These are phyloP conservation scores for Bellardia pandia DNA, from an alignment of 2,888 invertebrate species.

Conservation along the genomic window DNA sequence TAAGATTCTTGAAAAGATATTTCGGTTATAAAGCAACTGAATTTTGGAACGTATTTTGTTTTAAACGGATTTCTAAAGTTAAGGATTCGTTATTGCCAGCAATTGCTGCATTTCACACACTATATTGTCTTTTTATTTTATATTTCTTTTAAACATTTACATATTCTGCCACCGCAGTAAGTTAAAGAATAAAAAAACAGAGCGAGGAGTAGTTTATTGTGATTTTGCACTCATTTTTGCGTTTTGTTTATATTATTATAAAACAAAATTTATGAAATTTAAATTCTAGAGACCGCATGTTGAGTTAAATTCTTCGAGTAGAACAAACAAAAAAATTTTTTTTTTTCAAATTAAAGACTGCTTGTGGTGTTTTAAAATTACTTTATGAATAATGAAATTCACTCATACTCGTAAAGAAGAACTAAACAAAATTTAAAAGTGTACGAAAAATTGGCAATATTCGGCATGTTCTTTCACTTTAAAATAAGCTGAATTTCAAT, in stretches of 20 bases:
- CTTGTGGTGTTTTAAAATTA: constrained; percentile 70
- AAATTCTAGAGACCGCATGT: constrained; percentile 65
- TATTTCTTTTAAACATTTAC: constrained; percentile 5
- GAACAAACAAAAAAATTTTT: constrained; percentile 36
- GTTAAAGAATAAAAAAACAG: background rate
- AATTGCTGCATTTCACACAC: too few relatives aligned
- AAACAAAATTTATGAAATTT: constrained; percentile 61
- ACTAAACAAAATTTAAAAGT: background rate
- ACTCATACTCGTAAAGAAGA: background rate
- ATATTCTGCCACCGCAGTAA: background rate
- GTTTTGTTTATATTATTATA: constrained; percentile 34
- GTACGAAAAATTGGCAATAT: constrained; percentile 13
- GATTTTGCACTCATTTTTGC: constrained; percentile 46
- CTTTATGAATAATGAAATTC: constrained; percentile 44
- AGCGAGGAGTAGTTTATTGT: constrained; percentile 51
- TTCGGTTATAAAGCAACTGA: too few relatives aligned
- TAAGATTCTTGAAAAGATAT: too few relatives aligned
- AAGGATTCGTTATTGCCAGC: too few relatives aligned
- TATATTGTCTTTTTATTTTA: too few relatives aligned
- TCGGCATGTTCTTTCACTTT: background rate
- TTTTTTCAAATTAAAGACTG: constrained; percentile 55
- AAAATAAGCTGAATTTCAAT: constrained; percentile 38
- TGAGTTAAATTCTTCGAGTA: constrained; percentile 50
- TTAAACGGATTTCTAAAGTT: too few relatives aligned
- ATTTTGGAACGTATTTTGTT: too few relatives aligned